These are phyloP conservation scores for Rhamnusium bicolor DNA, from an alignment of 2,888 invertebrate species.

Conservation along the genomic window DNA sequence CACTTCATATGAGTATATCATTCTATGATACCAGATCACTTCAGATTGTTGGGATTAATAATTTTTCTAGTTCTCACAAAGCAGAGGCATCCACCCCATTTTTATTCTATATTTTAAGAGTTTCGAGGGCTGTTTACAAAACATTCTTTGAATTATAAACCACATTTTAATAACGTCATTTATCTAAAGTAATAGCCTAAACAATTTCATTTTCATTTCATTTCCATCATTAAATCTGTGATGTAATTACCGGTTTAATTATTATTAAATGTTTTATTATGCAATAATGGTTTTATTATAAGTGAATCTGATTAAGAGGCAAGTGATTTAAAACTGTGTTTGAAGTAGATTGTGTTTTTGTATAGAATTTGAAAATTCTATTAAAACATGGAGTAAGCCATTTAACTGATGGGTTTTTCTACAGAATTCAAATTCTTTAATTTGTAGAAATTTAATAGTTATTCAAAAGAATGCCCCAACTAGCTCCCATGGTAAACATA, in stretches of 20 bases:
- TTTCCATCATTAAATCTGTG: neutral
- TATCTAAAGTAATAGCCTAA: neutral
- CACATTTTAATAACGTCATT: neutral
- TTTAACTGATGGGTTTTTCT: too few relatives aligned
- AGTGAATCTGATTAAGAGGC: neutral
- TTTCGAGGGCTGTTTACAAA: neutral
- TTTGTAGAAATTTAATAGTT: too few relatives aligned
- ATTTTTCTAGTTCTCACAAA: neutral
- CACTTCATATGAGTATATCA: neutral
- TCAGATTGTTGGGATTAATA: neutral
- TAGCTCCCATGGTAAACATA: too few relatives aligned
- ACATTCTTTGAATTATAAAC: neutral
- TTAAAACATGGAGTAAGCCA: too few relatives aligned
- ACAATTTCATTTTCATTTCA: too few relatives aligned
- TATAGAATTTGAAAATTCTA: too few relatives aligned
- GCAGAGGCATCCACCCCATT: slow-evolving; percentile 21
- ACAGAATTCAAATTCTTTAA: too few relatives aligned
- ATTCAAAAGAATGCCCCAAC: too few relatives aligned
- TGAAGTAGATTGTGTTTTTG: neutral
- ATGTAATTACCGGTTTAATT: neutral
- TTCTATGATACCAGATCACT: neutral
- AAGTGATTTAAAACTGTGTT: neutral
- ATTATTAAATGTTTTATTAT: neutral
- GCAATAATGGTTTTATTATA: neutral
- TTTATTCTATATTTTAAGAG: slow-evolving; percentile 23